Conservation (phyloP, 2,797 vertebrate genomes). For the Fundulus diaphanus region DNA sequence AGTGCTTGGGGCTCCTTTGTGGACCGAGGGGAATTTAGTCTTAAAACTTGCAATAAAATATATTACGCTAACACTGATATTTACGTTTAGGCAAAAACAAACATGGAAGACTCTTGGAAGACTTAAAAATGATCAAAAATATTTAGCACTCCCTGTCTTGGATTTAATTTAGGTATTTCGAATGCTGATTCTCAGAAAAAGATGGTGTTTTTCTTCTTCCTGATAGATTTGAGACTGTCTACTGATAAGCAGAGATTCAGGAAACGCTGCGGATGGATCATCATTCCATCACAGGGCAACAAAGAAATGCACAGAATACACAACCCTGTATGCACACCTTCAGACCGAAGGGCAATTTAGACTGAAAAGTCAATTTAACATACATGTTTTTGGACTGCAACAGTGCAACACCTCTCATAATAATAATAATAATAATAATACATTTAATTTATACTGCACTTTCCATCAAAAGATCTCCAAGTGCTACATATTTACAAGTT, state of each 20-base stretch:
- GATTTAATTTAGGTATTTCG: neutral
- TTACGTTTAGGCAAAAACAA: neutral
- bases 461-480: too few species aligned
- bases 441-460: too few species aligned
- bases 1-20: neutral
- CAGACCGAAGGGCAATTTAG: neutral
- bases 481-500: neutral
- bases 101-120: neutral
- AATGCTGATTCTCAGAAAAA: neutral
- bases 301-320: neutral
- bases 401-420: neutral
- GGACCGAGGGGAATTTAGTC: neutral
- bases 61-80: neutral
- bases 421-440: too few species aligned
- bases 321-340: neutral
- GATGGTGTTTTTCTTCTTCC: too few species aligned
- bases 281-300: too few species aligned
- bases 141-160: neutral
- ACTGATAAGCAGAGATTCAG: too few species aligned
- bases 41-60: neutral
- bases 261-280: too few species aligned
- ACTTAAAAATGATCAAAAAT: neutral
- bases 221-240: too few species aligned
- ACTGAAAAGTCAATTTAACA: neutral
- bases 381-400: neutral